Evolutionary conservation across 2,113 vertebrate species (phyloP).

Genomic region (Vimba vimba): DNA sequence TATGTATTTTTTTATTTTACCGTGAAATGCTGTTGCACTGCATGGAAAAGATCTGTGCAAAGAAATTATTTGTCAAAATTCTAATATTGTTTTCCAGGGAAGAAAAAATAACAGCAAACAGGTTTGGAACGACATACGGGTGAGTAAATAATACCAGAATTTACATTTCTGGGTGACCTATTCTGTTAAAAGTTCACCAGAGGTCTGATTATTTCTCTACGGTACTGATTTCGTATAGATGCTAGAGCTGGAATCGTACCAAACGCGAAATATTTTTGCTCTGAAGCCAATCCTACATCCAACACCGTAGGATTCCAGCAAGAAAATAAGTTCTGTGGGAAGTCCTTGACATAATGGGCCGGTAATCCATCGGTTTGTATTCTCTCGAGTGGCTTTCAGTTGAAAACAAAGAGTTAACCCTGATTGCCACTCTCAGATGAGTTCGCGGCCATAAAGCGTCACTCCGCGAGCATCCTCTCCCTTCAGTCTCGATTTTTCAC

Average conservation of each 20-base stretch:
- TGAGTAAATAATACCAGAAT: neutral
- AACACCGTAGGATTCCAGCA: neutral
- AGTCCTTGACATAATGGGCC: conserved; percentile 14
- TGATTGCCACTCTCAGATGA: conserved; percentile 22
- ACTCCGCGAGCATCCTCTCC: conserved; percentile 11
- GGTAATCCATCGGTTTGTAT: conserved; percentile 17
- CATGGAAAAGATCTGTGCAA: neutral
- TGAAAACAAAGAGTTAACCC: conserved; percentile 42
- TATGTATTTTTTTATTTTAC: no score
- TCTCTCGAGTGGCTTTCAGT: neutral
- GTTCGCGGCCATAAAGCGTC: conserved; percentile 24
- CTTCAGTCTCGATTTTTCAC: conserved; percentile 32
- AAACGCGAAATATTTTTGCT: neutral
- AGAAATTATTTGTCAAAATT: neutral
- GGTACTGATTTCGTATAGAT: neutral
- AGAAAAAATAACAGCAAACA: neutral
- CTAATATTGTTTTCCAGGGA: neutral
- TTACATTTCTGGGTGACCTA: conserved; percentile 2
- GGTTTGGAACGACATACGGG: no score
- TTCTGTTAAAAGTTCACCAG: conserved; percentile 11
- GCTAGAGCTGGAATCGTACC: neutral
- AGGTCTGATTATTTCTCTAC: conserved; percentile 12
- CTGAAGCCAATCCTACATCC: neutral
- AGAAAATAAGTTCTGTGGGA: neutral
- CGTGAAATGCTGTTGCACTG: neutral